These are phyloP conservation scores for Eurystomus gularis DNA, from an alignment of 2,113 vertebrate genomes.

Conservation along the genomic window DNA sequence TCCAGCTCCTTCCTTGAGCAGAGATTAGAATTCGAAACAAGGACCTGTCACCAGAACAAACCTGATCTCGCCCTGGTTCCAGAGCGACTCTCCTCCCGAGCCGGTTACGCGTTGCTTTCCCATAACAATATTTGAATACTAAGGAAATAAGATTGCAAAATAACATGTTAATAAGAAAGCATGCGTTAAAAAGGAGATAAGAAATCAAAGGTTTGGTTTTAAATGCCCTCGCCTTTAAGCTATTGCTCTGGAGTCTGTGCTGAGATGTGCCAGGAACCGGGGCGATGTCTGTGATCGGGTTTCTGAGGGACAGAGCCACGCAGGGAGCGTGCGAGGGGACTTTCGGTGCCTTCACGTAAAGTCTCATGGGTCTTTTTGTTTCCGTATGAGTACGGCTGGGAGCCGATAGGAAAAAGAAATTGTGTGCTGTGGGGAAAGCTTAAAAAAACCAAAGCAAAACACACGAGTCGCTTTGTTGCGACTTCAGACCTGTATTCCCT, in stretches of 20 bases:
- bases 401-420: neutral
- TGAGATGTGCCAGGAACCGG: neutral
- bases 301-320: rapidly evolving
- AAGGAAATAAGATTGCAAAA: conserved; percentile 33
- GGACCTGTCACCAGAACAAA: neutral
- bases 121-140: neutral
- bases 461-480: rapidly evolving
- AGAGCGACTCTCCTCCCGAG: rapidly evolving
- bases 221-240: neutral
- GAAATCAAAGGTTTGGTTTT: neutral
- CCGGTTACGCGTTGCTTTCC: neutral
- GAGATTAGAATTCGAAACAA: neutral
- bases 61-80: neutral
- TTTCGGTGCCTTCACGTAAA: rapidly evolving
- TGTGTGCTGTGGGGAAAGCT: neutral
- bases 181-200: neutral
- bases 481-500: rapidly evolving
- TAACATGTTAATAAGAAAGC: neutral
- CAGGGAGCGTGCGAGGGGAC: neutral
- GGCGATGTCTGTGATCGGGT: rapidly evolving
- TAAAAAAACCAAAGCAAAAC: neutral
- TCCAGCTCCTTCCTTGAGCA: neutral
- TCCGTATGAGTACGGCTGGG: rapidly evolving
- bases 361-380: neutral
- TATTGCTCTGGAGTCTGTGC: neutral